These are phyloP conservation scores for Hormaphis cornu DNA, from an alignment of 1,140 invertebrate species.

Conservation along the genomic window DNA sequence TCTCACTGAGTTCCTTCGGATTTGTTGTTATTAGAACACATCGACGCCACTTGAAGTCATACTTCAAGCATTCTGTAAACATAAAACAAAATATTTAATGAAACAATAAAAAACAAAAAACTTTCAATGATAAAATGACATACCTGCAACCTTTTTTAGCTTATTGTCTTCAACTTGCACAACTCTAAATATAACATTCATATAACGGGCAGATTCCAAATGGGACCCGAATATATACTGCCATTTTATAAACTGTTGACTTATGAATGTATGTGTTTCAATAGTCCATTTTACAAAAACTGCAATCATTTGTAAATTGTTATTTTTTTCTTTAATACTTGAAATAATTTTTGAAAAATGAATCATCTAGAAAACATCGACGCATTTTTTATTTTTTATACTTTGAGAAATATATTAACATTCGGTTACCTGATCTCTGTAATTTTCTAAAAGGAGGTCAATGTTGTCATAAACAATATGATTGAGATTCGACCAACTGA, in stretches of 20 bases:
- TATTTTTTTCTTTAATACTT: neutral
- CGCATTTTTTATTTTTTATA: neutral
- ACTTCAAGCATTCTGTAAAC: neutral
- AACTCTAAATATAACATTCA: neutral
- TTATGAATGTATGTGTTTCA: neutral
- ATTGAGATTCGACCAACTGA: slow-evolving; percentile 1
- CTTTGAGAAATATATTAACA: too few relatives aligned
- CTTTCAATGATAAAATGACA: neutral
- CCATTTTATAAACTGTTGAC: neutral
- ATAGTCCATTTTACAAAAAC: slow-evolving; percentile 11
- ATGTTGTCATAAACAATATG: slow-evolving; percentile 28
- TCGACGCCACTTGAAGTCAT: neutral
- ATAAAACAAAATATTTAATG: neutral
- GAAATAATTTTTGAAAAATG: neutral
- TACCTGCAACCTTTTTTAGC: neutral
- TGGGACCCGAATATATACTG: slow-evolving; percentile 24
- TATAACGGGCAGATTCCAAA: slow-evolving; percentile 14
- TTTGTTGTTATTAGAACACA: slow-evolving; percentile 2
- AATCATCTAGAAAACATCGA: neutral
- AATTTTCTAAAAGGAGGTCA: slow-evolving; percentile 1
- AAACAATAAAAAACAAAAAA: neutral
- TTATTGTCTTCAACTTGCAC: neutral
- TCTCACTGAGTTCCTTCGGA: neutral
- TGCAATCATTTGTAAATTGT: neutral
- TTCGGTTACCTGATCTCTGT: neutral